Evolutionary conservation across 2,888 invertebrate genomes (phyloP).

Genomic region (Ligdia adustata): DNA sequence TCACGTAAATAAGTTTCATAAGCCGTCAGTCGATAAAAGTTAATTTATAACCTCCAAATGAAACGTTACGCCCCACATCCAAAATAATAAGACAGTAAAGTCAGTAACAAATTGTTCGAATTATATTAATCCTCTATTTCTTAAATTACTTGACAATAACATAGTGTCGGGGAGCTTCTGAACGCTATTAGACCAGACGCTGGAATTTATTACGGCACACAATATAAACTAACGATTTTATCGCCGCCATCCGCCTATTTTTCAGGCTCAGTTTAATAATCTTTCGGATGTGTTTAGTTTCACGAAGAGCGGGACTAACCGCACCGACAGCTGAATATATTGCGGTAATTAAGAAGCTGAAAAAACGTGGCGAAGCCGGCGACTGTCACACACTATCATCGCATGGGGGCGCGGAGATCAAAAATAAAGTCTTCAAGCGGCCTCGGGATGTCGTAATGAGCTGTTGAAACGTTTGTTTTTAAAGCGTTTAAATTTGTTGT

Average conservation of each 20-base stretch:
- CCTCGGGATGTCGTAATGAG: conserved; percentile 48
- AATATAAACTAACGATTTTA: conserved; percentile 48
- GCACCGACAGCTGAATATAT: conserved; percentile 48
- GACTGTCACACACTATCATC: conserved; percentile 65
- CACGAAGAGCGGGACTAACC: conserved; percentile 26
- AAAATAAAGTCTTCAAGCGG: conserved; percentile 53
- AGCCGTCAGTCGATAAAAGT: conserved; percentile 43
- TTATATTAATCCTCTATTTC: conserved; percentile 64
- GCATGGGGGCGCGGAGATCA: conserved; percentile 65
- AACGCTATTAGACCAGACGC: conserved; percentile 55
- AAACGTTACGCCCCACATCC: conserved; percentile 38
- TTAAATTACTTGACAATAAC: conserved; percentile 74
- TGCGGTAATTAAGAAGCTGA: conserved; percentile 69
- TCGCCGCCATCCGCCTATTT: conserved; percentile 42
- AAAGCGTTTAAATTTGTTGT: conserved; percentile 25
- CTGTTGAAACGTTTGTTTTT: conserved; percentile 38
- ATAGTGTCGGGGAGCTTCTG: conserved; percentile 56
- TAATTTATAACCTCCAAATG: conserved; percentile 44
- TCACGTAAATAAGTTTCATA: conserved; percentile 36
- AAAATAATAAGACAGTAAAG: conserved; percentile 57
- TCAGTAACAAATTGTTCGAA: conserved; percentile 67
- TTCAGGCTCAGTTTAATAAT: conserved; percentile 42
- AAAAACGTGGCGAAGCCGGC: conserved; percentile 56
- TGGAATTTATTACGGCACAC: conserved; percentile 55
- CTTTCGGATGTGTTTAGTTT: conserved; percentile 35